These are phyloP conservation scores for Typhlichthys subterraneus DNA, from an alignment of 2,797 vertebrate genomes.

Conservation along the genomic window DNA sequence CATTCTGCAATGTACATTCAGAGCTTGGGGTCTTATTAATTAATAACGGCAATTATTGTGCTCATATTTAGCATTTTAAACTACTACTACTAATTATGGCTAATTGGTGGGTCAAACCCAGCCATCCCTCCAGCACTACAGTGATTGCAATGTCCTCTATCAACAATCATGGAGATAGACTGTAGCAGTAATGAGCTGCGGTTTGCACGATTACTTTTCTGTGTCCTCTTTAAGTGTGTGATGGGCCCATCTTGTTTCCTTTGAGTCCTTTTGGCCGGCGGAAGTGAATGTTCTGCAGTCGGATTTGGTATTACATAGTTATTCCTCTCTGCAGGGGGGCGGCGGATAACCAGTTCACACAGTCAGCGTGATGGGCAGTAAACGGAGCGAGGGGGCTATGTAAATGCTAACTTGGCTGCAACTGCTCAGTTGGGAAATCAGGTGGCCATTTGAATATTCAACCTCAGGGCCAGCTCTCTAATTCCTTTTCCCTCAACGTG, in stretches of 20 bases:
- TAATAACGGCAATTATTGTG: constrained; percentile 38
- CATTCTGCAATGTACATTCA: neutral
- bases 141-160: constrained; percentile 51
- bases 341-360: constrained; percentile 37
- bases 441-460: constrained; percentile 79
- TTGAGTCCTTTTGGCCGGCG: neutral
- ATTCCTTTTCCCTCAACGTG: constrained; percentile 83
- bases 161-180: constrained; percentile 21
- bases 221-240: constrained; percentile 39
- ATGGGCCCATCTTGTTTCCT: constrained; percentile 1
- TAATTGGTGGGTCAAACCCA: constrained; percentile 54
- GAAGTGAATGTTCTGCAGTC: constrained; percentile 7
- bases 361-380: constrained; percentile 54
- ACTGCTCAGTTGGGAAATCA: constrained; percentile 68
- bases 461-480: constrained; percentile 82
- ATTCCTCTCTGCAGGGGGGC: constrained; percentile 31
- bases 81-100: constrained; percentile 46
- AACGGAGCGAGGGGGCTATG: constrained; percentile 57
- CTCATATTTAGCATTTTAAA: constrained; percentile 35
- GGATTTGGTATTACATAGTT: constrained; percentile 19
- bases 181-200: constrained; percentile 46
- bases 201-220: constrained; percentile 1
- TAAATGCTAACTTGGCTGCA: constrained; percentile 58
- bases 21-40: constrained; percentile 20
- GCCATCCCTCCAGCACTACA: constrained; percentile 41